A percentile compares a stretch with the other conserved stretches of the same genome.
These are phyloP conservation scores for Trichonephila inaurata DNA, from an alignment of 1,140 invertebrate genomes.

Conservation along the genomic window DNA sequence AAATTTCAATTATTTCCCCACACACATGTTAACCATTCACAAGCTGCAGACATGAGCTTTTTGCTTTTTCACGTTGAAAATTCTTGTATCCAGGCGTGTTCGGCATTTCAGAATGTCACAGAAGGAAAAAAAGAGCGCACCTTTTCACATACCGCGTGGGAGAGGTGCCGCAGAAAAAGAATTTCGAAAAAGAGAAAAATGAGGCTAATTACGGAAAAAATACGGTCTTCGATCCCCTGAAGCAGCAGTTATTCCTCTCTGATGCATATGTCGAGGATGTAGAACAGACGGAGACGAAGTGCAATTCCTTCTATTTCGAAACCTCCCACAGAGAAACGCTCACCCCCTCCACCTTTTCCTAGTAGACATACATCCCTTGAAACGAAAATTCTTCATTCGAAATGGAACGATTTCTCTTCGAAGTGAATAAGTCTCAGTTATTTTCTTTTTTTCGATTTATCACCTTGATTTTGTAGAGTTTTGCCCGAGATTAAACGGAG, in stretches of 20 bases:
- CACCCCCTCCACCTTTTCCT: constrained; percentile 2
- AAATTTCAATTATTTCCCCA: not conserved
- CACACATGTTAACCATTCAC: constrained; percentile 3
- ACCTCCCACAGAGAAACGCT: constrained; percentile 66
- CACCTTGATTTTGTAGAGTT: not conserved
- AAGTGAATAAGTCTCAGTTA: not conserved
- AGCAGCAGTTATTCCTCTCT: constrained; percentile 25
- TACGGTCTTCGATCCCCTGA: constrained; percentile 43
- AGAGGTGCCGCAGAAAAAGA: not conserved
- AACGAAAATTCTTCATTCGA: constrained; percentile 51
- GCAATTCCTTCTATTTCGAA: constrained; percentile 75
- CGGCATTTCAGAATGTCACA: constrained; percentile 32
- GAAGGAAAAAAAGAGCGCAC: constrained; percentile 9
- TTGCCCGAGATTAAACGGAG: not conserved
- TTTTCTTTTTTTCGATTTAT: not conserved
- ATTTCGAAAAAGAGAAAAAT: constrained; percentile 27
- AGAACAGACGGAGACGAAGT: constrained; percentile 71
- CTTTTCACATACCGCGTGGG: constrained; percentile 40
- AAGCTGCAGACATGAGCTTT: not conserved
- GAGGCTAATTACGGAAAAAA: constrained; percentile 65
- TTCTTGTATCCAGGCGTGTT: constrained; percentile 20
- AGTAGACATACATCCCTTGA: not conserved
- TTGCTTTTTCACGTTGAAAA: not conserved
- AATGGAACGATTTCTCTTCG: constrained; percentile 52
- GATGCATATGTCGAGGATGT: constrained; percentile 70